Conservation (phyloP, 2,888 invertebrate species). For the Spodoptera littoralis region DNA sequence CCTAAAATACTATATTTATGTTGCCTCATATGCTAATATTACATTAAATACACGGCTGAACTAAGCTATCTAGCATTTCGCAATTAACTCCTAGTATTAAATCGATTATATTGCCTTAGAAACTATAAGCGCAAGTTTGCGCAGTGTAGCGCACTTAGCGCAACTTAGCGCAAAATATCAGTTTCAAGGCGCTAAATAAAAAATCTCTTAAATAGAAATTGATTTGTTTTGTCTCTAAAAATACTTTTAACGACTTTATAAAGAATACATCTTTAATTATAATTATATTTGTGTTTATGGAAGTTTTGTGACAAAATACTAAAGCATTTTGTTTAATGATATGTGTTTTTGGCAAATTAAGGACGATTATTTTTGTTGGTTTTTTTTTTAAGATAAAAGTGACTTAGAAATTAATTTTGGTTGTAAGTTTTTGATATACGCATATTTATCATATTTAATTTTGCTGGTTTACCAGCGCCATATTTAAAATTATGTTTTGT, state of each 20-base stretch:
- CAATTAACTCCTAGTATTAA: slow-evolving; percentile 14
- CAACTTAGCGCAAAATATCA: slow-evolving; percentile 2
- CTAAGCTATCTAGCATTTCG: slow-evolving; percentile 39
- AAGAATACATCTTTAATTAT: slow-evolving; percentile 13
- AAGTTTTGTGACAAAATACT: slow-evolving; percentile 26
- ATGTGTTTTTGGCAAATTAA: slow-evolving; percentile 53
- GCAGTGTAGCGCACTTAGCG: slow-evolving; percentile 8
- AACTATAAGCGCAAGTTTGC: slow-evolving; percentile 4
- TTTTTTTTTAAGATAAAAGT: slow-evolving; percentile 36
- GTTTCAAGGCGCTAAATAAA: slow-evolving; percentile 13
- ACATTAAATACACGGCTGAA: slow-evolving; percentile 30
- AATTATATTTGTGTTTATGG: slow-evolving; percentile 20
- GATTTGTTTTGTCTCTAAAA: slow-evolving; percentile 22
- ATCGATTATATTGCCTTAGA: slow-evolving; percentile 22
- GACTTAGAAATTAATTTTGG: slow-evolving; percentile 5
- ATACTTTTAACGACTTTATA: slow-evolving; percentile 33
- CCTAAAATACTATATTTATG: no score
- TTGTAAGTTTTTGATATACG: no score
- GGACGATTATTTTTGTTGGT: not conserved
- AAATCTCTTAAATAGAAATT: slow-evolving; percentile 1
- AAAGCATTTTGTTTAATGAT: slow-evolving; percentile 36
- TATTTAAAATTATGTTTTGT: no score
- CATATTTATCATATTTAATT: no score
- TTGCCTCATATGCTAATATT: no score
- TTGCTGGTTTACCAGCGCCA: no score